Evolutionary conservation across 2,888 invertebrate species (phyloP).

Genomic region (Athalia circularis): DNA sequence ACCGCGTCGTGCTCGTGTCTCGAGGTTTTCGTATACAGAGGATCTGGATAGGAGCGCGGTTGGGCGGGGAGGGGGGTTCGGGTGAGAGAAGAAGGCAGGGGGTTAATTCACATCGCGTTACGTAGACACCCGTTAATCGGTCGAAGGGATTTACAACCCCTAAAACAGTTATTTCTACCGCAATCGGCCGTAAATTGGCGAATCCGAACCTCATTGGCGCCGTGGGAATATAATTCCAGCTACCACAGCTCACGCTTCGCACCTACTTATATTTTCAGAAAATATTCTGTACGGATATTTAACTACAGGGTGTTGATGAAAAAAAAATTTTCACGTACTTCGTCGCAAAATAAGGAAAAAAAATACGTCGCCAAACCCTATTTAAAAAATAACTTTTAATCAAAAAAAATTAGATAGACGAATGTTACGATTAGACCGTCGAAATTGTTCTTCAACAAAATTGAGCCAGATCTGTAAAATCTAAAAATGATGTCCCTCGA

Average conservation of each 20-base stretch:
- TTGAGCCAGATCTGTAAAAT: not conserved
- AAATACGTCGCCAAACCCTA: no score
- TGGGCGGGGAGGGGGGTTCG: no score
- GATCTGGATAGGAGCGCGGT: no score
- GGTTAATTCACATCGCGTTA: not conserved
- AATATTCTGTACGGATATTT: no score
- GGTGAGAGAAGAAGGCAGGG: not conserved
- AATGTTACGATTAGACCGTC: constrained; percentile 2
- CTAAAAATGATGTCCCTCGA: not conserved
- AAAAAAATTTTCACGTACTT: no score
- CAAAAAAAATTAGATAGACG: not conserved
- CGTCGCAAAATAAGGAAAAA: no score
- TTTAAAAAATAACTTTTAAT: not conserved
- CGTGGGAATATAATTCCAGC: not conserved
- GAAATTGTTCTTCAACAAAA: constrained; percentile 6
- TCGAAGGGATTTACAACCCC: constrained; percentile 17
- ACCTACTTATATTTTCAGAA: no score
- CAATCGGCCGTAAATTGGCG: constrained; percentile 23
- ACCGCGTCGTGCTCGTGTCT: constrained; percentile 20
- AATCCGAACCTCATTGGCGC: constrained; percentile 2
- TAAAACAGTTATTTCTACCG: constrained; percentile 26
- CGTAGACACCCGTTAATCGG: constrained; percentile 21
- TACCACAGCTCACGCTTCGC: not conserved
- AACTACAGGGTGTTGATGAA: no score
- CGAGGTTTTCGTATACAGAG: not conserved